Base-by-base conservation (phyloP, 2,888 invertebrate genomes). In the Ischnura elegans region DNA sequence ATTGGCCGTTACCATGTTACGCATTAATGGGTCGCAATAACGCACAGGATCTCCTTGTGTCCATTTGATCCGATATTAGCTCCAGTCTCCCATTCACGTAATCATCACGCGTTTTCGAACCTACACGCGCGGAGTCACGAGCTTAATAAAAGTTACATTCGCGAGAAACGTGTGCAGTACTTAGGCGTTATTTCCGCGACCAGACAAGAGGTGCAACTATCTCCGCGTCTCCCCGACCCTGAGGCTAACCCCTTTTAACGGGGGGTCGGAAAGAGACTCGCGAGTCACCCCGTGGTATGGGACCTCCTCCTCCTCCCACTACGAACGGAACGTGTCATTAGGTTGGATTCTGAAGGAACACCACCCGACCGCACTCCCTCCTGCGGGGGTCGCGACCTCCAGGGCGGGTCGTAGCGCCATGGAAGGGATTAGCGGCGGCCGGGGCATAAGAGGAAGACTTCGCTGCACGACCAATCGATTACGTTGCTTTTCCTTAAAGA, bases 401-500 rank as follows among this genome's bases (percentile, higher is more conserved):
- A 2, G 4, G 29, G n/a, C 76, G 76, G 76, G 76, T 25, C 16
- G 76, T 10, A 8, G 36, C 21, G 61, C n/a, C n/a, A 61, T 8
- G n/a, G 4, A 61, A 6, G n/a, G 36, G 85, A 51, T 13, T 51
- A 51, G 16, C 19, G 43, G 85, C 42, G 86, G 86, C 45, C 25
- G 43, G 42, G 46, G 86, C n/a, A 25, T 25, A 16, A 25, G 45
- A 46, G 46, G 86, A 25, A 29, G 51, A 51, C 36, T 36, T 6
- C 4, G 86, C 86, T 25, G 45, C 86, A 46, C 86, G 86, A 86
- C 86, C 45, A 46, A 86, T 86, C 46, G 86, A 86, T 86, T 86
- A 86, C 86, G 25, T 21, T 46, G 13, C 86, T n/a, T 46, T 46
- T 86, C 42, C 46, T 13, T 86, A n/a, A 43, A 46, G 86, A 45